Conservation (phyloP, 2,113 vertebrate species). For the Gopherus flavomarginatus region DNA sequence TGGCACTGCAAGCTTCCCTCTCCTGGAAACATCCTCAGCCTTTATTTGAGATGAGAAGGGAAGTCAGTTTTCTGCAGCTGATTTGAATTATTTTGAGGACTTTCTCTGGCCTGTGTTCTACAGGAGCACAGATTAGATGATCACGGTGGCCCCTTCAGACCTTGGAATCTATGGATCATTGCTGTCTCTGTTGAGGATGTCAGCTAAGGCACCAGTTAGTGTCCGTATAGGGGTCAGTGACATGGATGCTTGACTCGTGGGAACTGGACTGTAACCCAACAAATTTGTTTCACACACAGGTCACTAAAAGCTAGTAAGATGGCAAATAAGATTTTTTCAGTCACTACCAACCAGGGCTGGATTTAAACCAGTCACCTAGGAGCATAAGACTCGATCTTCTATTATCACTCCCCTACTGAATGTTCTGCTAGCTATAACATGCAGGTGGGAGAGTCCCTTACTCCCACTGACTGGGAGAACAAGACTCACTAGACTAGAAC, state of each 20-base stretch:
- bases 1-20: not conserved
- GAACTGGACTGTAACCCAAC: not conserved
- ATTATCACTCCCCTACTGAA: not conserved
- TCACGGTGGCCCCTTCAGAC: not conserved
- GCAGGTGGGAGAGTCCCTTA: not conserved
- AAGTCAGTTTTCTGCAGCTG: not conserved
- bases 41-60: not conserved
- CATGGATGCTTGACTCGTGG: not conserved
- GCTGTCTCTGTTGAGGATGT: not conserved
- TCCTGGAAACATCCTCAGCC: not conserved
- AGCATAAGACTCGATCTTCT: not conserved
- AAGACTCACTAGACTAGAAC: not conserved
- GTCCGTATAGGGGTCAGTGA: not conserved
- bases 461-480: not conserved
- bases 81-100: not conserved
- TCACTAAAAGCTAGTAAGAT: not conserved
- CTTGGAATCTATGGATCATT: not conserved
- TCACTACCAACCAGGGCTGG: not conserved
- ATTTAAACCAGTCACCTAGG: not conserved
- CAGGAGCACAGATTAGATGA: not conserved
- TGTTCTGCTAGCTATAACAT: not conserved
- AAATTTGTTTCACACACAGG: not conserved
- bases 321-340: not conserved
- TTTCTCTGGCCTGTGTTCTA: not conserved
- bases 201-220: not conserved